phyloP scores from a whole-genome alignment of 2,888 invertebrate species.

The Omphaloscelis lunosa region DNA sequence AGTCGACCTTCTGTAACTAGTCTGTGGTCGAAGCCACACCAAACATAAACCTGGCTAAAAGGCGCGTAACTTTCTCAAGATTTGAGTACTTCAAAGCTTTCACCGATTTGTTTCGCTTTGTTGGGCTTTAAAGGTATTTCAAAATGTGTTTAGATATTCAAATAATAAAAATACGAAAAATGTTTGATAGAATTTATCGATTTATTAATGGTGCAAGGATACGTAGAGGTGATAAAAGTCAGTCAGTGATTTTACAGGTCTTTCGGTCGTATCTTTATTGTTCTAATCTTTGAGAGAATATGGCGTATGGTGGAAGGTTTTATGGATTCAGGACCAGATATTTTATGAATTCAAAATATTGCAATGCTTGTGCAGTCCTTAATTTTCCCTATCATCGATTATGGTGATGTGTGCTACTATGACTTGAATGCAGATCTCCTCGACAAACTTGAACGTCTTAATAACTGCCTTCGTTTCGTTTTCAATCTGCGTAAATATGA shows the following conservation, averaged over 20 bases:
- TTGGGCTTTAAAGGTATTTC: slow-evolving; percentile 40
- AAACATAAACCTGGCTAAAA: slow-evolving; percentile 52
- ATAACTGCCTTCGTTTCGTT: too few species aligned
- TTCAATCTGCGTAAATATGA: too few species aligned
- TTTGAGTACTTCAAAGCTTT: slow-evolving; percentile 48
- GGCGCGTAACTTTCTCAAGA: slow-evolving; percentile 52
- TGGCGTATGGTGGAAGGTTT: background rate
- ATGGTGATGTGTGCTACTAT: too few species aligned
- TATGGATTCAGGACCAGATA: background rate
- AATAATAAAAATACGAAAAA: slow-evolving; percentile 34
- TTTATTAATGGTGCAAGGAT: slow-evolving; percentile 20
- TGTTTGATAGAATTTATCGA: slow-evolving; percentile 22
- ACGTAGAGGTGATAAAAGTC: slow-evolving; percentile 29
- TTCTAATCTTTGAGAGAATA: background rate
- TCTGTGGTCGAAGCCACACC: slow-evolving; percentile 11
- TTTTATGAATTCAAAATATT: too few species aligned
- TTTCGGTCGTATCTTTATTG: slow-evolving; percentile 13
- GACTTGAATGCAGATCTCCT: too few species aligned
- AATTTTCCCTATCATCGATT: too few species aligned
- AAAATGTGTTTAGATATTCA: slow-evolving; percentile 50
- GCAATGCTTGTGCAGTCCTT: too few species aligned
- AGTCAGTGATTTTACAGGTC: slow-evolving; percentile 23
- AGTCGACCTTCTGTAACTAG: slow-evolving; percentile 12
- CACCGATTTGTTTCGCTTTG: slow-evolving; percentile 56
- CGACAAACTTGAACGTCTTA: too few species aligned